These are phyloP conservation scores for Podargus strigoides DNA, from an alignment of 2,797 vertebrate species.

Conservation along the genomic window DNA sequence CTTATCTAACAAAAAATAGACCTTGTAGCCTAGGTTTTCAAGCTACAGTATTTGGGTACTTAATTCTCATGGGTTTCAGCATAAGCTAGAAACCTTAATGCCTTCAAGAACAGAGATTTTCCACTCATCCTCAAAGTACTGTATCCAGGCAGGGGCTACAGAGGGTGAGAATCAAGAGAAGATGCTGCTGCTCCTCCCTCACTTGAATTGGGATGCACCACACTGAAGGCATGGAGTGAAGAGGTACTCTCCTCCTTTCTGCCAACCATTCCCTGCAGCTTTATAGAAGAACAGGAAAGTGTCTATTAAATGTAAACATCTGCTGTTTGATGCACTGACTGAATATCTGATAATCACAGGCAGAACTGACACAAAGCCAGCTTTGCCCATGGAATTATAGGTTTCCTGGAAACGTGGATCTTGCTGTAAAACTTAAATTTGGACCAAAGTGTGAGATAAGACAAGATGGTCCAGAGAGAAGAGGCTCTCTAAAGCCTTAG, in stretches of 20 bases:
- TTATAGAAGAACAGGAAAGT: background rate
- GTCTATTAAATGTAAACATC: background rate
- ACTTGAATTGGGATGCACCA: background rate
- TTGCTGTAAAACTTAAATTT: background rate
- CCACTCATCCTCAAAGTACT: background rate
- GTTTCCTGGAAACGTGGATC: background rate
- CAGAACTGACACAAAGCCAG: background rate
- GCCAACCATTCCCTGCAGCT: background rate
- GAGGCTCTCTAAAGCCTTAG: background rate
- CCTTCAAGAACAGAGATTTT: background rate
- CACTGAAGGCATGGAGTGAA: fast-evolving
- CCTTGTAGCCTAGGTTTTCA: background rate
- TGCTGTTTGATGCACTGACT: background rate
- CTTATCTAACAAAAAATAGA: background rate
- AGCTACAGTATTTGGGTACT: background rate
- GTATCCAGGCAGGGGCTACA: background rate
- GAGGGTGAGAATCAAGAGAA: background rate
- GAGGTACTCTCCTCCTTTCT: background rate
- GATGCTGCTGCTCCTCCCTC: background rate
- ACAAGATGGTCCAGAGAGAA: background rate
- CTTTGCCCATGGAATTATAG: background rate
- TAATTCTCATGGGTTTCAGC: background rate
- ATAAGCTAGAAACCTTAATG: background rate
- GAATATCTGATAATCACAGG: background rate
- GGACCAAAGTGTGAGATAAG: background rate